Percentiles rank a stretch among this genome's conserved stretches.
Conservation (phyloP, 2,888 invertebrate genomes). For the Autographa gamma region DNA sequence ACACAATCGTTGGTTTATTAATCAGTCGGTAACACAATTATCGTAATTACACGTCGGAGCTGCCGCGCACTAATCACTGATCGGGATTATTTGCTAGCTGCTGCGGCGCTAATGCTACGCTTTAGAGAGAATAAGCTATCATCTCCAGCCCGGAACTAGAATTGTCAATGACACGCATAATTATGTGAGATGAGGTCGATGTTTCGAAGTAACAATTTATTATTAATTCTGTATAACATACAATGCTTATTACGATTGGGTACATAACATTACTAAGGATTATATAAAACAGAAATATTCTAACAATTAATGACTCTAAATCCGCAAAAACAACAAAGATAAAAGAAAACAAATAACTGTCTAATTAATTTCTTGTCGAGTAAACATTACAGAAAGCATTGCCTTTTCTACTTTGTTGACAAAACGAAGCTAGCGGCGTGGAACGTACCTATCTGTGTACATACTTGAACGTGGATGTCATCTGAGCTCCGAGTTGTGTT, state of each 20-base stretch:
- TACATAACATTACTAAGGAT: neutral
- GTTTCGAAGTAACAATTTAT: too few species aligned
- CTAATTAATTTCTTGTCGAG: neutral
- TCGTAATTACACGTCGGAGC: constrained; percentile 44
- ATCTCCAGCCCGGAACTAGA: neutral
- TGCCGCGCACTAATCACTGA: constrained; percentile 39
- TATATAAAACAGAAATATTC: neutral
- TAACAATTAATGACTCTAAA: neutral
- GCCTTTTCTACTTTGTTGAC: neutral
- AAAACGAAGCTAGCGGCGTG: constrained; percentile 18
- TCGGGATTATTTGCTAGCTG: constrained; percentile 26
- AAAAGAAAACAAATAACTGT: neutral
- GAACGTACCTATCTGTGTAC: constrained; percentile 6
- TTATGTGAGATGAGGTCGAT: neutral
- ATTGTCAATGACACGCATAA: neutral
- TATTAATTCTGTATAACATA: too few species aligned
- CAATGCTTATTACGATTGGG: too few species aligned
- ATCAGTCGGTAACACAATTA: constrained; percentile 54
- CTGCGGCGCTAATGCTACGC: constrained; percentile 11
- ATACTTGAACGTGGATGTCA: constrained; percentile 30
- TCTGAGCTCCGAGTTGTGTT: constrained; percentile 51
- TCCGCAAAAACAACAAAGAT: neutral
- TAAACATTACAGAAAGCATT: neutral
- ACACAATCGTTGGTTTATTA: constrained; percentile 54
- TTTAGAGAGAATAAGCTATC: neutral